These are phyloP conservation scores for Drosophila picticornis DNA, from an alignment of 2,888 invertebrate species.

Conservation along the genomic window DNA sequence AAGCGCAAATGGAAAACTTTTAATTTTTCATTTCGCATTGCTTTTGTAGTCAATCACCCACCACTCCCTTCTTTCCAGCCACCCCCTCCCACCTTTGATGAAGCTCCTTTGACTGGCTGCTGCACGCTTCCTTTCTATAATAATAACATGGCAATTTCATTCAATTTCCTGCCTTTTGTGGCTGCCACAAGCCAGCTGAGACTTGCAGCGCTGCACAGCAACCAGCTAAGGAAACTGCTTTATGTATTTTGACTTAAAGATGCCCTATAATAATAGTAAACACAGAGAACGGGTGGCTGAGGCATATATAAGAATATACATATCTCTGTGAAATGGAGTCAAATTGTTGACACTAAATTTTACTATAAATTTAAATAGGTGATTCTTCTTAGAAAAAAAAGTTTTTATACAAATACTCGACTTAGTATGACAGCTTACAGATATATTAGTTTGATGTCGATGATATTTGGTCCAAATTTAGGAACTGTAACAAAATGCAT, in stretches of 20 bases:
- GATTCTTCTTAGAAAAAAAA: too few species aligned
- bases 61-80: neutral
- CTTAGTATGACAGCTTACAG: too few species aligned
- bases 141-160: constrained; percentile 76
- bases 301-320: neutral
- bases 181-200: constrained; percentile 42
- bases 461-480: too few species aligned
- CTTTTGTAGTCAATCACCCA: neutral
- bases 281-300: neutral
- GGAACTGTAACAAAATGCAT: too few species aligned
- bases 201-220: constrained; percentile 5
- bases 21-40: constrained; percentile 24
- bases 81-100: neutral
- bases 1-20: constrained; percentile 52
- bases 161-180: constrained; percentile 75
- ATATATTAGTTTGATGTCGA: too few species aligned
- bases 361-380: neutral
- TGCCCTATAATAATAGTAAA: constrained; percentile 14
- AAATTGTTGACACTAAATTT: neutral
- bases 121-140: constrained; percentile 67
- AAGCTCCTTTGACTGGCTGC: constrained; percentile 18
- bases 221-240: neutral
- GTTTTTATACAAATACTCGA: too few species aligned
- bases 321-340: neutral
- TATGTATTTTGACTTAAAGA: constrained; percentile 1